phyloP scores from a whole-genome alignment of 1,140 invertebrate genomes.

The Oedothorax gibbosus region DNA sequence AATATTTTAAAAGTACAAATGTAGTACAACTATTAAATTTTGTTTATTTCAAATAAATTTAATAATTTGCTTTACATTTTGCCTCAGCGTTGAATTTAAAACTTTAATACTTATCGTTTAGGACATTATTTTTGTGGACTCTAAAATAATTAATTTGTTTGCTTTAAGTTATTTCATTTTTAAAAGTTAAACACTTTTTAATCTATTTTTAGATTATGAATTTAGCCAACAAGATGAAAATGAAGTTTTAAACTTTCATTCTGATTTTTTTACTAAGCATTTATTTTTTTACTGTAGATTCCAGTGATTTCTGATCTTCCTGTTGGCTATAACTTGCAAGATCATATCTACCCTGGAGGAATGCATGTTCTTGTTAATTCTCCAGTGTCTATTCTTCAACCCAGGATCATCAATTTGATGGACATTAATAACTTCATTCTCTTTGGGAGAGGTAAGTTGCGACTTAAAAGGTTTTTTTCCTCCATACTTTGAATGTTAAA shows the following conservation, averaged over 20 bases:
- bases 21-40: too few relatives aligned
- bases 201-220: too few relatives aligned
- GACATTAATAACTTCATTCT: conserved; percentile 64
- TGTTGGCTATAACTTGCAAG: conserved; percentile 71
- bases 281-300: conserved; percentile 59
- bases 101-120: too few relatives aligned
- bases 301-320: conserved; percentile 67
- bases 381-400: conserved; percentile 78
- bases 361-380: conserved; percentile 61
- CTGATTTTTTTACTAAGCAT: not conserved
- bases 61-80: too few relatives aligned
- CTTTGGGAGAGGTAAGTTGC: conserved; percentile 56
- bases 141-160: too few relatives aligned
- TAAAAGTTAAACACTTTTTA: too few relatives aligned
- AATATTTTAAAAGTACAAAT: too few relatives aligned
- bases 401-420: conserved; percentile 81
- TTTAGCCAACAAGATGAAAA: too few relatives aligned
- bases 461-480: not conserved
- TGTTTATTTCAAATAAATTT: too few relatives aligned
- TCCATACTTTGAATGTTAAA: not conserved
- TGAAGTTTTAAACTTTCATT: not conserved
- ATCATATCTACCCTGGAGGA: conserved; percentile 64
- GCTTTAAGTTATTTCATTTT: too few relatives aligned
- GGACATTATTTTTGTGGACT: too few relatives aligned
- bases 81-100: too few relatives aligned